Conservation (phyloP, 2,888 invertebrate genomes). For the Urechis unicinctus region DNA sequence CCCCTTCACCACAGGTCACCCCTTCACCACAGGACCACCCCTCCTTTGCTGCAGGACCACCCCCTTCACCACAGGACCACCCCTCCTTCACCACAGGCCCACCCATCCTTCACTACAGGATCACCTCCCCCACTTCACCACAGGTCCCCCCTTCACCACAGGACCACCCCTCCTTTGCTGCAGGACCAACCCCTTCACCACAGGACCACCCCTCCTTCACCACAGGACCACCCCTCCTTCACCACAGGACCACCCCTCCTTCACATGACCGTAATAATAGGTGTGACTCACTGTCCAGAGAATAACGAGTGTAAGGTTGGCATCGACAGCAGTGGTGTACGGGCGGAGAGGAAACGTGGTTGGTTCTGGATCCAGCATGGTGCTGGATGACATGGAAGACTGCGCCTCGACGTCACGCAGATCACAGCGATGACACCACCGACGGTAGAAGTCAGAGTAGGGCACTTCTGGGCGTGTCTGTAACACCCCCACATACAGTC, state of each 20-base stretch:
- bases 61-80: too few relatives aligned
- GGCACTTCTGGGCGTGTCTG: too few relatives aligned
- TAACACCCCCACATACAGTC: neutral
- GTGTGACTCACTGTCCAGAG: conserved; percentile 36
- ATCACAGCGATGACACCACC: neutral
- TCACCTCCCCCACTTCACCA: too few relatives aligned
- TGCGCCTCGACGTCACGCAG: neutral
- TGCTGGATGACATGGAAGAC: neutral
- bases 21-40: too few relatives aligned
- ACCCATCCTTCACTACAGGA: conserved; percentile 30
- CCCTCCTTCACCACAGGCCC: conserved; percentile 33
- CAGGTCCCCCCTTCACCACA: too few relatives aligned
- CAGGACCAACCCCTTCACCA: too few relatives aligned
- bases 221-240: conserved; percentile 37
- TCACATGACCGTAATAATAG: neutral
- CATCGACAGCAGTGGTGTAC: conserved; percentile 31
- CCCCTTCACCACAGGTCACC: too few relatives aligned
- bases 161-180: too few relatives aligned
- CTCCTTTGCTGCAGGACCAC: neutral
- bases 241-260: neutral
- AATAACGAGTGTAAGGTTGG: conserved; percentile 39
- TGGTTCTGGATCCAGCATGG: neutral
- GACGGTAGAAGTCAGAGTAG: too few relatives aligned
- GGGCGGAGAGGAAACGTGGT: neutral
- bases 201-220: too few relatives aligned